Evolutionary conservation across 1,140 invertebrate species (phyloP).

Genomic region (Campodea augens): DNA sequence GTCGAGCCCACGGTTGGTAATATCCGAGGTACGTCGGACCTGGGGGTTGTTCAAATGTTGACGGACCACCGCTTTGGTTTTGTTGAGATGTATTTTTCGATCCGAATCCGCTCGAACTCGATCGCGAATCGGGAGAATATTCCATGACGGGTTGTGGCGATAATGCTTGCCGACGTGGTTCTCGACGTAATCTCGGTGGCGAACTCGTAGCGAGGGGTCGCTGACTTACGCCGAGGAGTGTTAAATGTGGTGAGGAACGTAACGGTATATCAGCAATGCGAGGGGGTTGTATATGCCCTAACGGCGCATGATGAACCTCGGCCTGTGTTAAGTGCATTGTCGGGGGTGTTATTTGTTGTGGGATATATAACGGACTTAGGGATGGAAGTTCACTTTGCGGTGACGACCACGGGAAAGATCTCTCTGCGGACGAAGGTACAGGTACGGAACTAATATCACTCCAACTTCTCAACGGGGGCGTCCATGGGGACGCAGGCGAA

Average conservation of each 20-base stretch:
- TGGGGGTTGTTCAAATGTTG: slow-evolving; percentile 47
- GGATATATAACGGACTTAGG: slow-evolving; percentile 49
- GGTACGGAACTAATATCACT: slow-evolving; percentile 70
- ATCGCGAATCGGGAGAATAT: slow-evolving; percentile 65
- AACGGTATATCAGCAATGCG: slow-evolving; percentile 10
- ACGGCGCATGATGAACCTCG: slow-evolving; percentile 6
- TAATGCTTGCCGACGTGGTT: slow-evolving; percentile 10
- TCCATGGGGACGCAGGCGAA: slow-evolving; percentile 38
- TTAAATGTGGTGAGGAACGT: slow-evolving; percentile 11
- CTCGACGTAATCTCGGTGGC: slow-evolving; percentile 13
- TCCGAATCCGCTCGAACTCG: slow-evolving; percentile 69
- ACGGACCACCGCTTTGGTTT: slow-evolving; percentile 42
- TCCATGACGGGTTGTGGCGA: slow-evolving; percentile 27
- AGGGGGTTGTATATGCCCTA: slow-evolving; percentile 4
- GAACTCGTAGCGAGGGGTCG: slow-evolving; percentile 23
- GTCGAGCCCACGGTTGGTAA: slow-evolving; percentile 44
- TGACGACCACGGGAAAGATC: slow-evolving; percentile 43
- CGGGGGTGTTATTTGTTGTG: too few relatives aligned
- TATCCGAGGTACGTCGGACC: not conserved
- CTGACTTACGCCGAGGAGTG: slow-evolving; percentile 15
- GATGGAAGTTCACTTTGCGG: slow-evolving; percentile 52
- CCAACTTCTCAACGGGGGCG: slow-evolving; percentile 36
- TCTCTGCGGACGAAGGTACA: slow-evolving; percentile 53
- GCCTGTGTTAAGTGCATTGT: slow-evolving; percentile 11
- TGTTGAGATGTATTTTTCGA: slow-evolving; percentile 76